These are phyloP conservation scores for Neoseiulus cucumeris DNA, from an alignment of 1,140 invertebrate species.

Conservation along the genomic window DNA sequence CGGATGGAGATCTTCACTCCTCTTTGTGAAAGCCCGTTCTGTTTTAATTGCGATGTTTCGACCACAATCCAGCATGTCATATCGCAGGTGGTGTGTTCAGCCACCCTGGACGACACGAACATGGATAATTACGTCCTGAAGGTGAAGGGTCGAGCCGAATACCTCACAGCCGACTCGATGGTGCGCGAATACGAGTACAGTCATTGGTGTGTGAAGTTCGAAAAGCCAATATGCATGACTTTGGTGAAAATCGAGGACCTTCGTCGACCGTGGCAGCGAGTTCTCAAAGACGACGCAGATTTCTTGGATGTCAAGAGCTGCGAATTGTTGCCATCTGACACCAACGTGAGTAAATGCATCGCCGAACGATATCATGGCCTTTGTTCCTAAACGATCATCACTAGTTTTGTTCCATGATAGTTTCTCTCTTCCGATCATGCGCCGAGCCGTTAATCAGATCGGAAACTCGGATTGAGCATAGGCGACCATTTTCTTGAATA, in stretches of 20 bases:
- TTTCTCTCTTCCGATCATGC: too few relatives aligned
- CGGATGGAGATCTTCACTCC: conserved; percentile 56
- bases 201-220: conserved; percentile 76
- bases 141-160: conserved; percentile 61
- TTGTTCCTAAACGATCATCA: too few relatives aligned
- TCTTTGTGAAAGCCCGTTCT: conserved; percentile 41
- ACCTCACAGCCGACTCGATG: conserved; percentile 40
- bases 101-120: conserved; percentile 9
- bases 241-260: conserved; percentile 42
- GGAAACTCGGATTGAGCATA: too few relatives aligned
- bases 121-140: conserved; percentile 29
- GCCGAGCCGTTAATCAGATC: too few relatives aligned
- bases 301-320: conserved; percentile 7
- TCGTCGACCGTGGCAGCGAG: conserved; percentile 42
- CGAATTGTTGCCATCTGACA: not conserved
- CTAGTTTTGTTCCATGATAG: too few relatives aligned
- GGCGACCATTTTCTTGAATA: too few relatives aligned
- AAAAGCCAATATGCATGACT: conserved; percentile 64
- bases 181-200: conserved; percentile 79
- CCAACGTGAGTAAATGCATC: not conserved
- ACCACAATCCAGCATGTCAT: conserved; percentile 68
- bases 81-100: conserved; percentile 49
- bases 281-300: conserved; percentile 29
- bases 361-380: too few relatives aligned
- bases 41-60: conserved; percentile 67